Evolutionary conservation across 1,140 invertebrate genomes (phyloP), one percentile per base, ranked within the genome.

Genomic region (Chrysoperla carnea): DNA sequence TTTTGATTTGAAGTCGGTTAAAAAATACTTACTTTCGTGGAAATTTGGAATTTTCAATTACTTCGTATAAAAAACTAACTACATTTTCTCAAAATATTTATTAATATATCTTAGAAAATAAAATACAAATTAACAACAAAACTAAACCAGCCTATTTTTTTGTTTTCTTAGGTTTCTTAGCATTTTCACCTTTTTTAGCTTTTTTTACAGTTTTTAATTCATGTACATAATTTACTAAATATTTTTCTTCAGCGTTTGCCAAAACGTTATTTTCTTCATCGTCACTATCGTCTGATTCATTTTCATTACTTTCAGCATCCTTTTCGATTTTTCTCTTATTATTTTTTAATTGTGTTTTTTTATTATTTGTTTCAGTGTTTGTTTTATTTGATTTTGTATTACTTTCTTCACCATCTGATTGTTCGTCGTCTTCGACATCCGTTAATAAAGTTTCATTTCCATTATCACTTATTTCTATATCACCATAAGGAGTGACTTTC

Each of bases 401-500:
- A 8, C 15, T 36, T 37, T 27, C 42, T 47, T 40, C 33, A 9
- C 27, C 23, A 46, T 39, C 37, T 6, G 36, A 40, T 43, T 44
- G 13, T 23, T 44, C 29, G 12, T 39, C 45, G 49, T 44, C 44
- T 47, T 27, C 44, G 1, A 29, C 29, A 36, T 42, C 41, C 36
- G 23, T 14, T 6, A 33, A 33, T 17, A 31, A 28, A 2, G 35
- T 36, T 33, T 35, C 45, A 36, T 44, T 39, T 39, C 17, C 29
- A 39, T 46, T 39, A 15, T 28, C 42, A 15, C 49, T 14, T 42
- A 47, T 44, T 47, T 55, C 40, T 17, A 75, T 62, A 29, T 59
- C 55, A 36, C 75, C 75, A 52, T 67, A 64, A 28, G 73, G 71
- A 43, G 59, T 58, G 4, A 78, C 67, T 33, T 48, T 56, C 2